These are phyloP conservation scores for Patella ulyssiponensis DNA, from an alignment of 2,888 invertebrate genomes.

Conservation along the genomic window DNA sequence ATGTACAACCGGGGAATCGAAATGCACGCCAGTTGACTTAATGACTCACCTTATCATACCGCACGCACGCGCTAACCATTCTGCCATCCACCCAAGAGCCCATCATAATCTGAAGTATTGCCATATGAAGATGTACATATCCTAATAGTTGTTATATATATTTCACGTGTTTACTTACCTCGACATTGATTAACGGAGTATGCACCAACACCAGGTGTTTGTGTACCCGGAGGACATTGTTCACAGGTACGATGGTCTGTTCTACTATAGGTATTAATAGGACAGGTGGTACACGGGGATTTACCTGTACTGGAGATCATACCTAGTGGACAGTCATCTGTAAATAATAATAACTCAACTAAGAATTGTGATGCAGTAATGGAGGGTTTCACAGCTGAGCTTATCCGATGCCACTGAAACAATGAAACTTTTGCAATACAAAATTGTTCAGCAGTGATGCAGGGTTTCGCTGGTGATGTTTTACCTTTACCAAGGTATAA, in stretches of 20 bases:
- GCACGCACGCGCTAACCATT: too few relatives aligned
- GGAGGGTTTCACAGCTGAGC: constrained; percentile 35
- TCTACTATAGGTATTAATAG: constrained; percentile 45
- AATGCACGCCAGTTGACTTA: too few relatives aligned
- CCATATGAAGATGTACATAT: neutral
- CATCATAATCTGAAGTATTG: too few relatives aligned
- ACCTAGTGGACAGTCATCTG: constrained; percentile 18
- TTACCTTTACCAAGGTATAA: too few relatives aligned
- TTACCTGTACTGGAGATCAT: constrained; percentile 38
- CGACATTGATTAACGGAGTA: constrained; percentile 38
- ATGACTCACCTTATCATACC: too few relatives aligned
- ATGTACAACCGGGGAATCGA: too few relatives aligned
- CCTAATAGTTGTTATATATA: neutral
- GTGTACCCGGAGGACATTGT: constrained; percentile 41
- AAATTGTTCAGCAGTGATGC: too few relatives aligned
- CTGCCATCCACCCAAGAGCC: too few relatives aligned
- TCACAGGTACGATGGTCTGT: constrained; percentile 43
- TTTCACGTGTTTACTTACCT: constrained; percentile 35
- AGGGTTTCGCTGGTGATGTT: too few relatives aligned
- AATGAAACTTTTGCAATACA: too few relatives aligned
- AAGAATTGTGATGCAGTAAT: constrained; percentile 11
- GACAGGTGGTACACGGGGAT: constrained; percentile 53
- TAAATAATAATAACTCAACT: neutral
- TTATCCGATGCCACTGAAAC: neutral
- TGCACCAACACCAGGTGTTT: constrained; percentile 44